Evolutionary conservation across 2,113 vertebrate species (phyloP), one percentile per base, ranked within the genome.

Genomic region (Sminthopsis crassicaudata): DNA sequence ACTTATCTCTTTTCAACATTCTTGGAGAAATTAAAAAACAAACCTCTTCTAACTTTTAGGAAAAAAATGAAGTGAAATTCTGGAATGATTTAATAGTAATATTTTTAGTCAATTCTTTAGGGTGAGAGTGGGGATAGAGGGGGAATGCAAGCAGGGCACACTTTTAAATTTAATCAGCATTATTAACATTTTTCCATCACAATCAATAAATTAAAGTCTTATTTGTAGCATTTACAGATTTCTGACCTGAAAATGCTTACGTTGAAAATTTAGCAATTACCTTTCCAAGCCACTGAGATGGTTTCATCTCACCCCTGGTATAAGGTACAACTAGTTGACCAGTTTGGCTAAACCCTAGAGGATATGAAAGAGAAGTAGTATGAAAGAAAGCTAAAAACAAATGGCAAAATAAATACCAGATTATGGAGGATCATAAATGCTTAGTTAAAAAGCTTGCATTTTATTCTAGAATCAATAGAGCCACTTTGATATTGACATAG

Each of bases 61-160:
- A 94, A 97, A 88, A 60, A 76, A 90, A 55, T 55, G 89, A 9
- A 84, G 89, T 94, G 84, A 91, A 92, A 57, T 60, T 93, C 96
- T 91, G 91, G 55, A 94, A 53, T 95, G 90, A 36, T 53, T 91
- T 94, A 52, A n/a, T 90, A n/a, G 91, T 8, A 2, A 0, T 42
- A 54, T 30, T 57, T 93, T 91, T 92, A 36, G 16, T n/a, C 19
- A 84, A 1, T 2, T 42, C 16, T 42, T 12, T 10, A 67, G 14
- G 57, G 10, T 51, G 50, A 11, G 50, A 9, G 50, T 51, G 50
- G 50, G 50, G 10, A 11, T 51, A 9, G 50, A 11, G 50, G 50
- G 50, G 6, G 50, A 60, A 76, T 7, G 14, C 36, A n/a, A 84
- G 16, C n/a, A 84, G 36, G 67, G 36, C n/a, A 8, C 36, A 84